A percentile compares a stretch with the other conserved stretches of the same genome.
phyloP scores from a whole-genome alignment of 1,140 invertebrate genomes.

The Drosophila albomicans region DNA sequence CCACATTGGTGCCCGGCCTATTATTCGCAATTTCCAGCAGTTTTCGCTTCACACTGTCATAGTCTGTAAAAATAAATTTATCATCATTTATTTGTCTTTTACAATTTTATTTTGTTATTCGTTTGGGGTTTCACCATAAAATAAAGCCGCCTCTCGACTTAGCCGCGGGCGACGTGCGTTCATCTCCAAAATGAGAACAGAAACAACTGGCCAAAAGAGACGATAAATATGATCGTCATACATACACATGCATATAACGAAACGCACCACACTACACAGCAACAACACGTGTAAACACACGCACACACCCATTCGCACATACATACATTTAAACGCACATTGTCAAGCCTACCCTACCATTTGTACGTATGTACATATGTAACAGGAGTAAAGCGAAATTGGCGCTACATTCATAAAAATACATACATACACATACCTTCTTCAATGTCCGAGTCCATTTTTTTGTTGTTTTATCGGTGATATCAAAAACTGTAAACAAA shows the following conservation, averaged over 20 bases:
- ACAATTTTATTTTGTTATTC: conserved; percentile 30
- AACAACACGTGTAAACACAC: conserved; percentile 31
- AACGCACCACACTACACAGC: conserved; percentile 19
- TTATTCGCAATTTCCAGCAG: conserved; percentile 58
- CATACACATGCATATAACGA: conserved; percentile 1
- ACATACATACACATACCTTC: conserved; percentile 38
- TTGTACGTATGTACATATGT: background rate
- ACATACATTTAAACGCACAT: conserved; percentile 11
- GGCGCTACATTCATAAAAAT: conserved; percentile 7
- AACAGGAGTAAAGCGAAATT: conserved; percentile 3
- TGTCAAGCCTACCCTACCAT: conserved; percentile 3
- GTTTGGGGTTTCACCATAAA: conserved; percentile 27
- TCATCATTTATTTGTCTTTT: background rate
- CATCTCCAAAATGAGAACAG: conserved; percentile 26
- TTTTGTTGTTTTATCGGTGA: conserved; percentile 9
- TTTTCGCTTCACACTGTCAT: conserved; percentile 11
- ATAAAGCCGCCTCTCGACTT: conserved; percentile 16
- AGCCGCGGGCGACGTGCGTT: conserved; percentile 26
- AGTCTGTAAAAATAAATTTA: conserved; percentile 23
- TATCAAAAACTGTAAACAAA: conserved; percentile 15
- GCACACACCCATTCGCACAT: background rate
- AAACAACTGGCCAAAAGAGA: conserved; percentile 25
- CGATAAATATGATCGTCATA: conserved; percentile 19
- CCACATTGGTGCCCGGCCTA: conserved; percentile 68
- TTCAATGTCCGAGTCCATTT: conserved; percentile 43